Evolutionary conservation across 2,113 vertebrate species (phyloP).

Genomic region (Sturnira hondurensis): DNA sequence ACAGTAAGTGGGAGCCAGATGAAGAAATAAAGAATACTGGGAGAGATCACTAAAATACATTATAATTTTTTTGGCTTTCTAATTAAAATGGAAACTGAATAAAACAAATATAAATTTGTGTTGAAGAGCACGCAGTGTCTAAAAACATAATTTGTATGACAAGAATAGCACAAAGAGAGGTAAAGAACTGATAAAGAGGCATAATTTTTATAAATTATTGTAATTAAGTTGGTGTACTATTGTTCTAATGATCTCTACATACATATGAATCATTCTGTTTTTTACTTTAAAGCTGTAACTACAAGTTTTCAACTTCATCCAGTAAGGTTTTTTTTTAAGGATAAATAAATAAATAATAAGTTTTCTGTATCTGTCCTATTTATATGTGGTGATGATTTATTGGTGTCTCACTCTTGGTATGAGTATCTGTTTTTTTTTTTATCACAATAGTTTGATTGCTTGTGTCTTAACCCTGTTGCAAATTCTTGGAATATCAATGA

Average conservation of each 20-base stretch:
- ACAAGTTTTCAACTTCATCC: background rate
- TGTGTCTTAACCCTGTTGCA: background rate
- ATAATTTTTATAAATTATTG: background rate
- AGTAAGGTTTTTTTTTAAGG: no score
- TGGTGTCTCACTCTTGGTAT: background rate
- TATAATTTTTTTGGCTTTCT: background rate
- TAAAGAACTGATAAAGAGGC: background rate
- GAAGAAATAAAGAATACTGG: background rate
- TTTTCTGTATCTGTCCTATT: background rate
- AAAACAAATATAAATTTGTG: background rate
- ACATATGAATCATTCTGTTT: background rate
- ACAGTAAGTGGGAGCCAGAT: background rate
- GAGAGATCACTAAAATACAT: background rate
- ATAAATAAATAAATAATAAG: background rate
- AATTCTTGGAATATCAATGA: background rate
- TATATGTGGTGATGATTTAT: background rate
- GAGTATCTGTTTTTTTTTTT: background rate
- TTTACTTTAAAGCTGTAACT: background rate
- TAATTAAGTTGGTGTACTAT: background rate
- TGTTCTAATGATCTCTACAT: background rate
- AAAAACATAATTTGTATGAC: background rate
- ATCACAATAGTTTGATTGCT: background rate
- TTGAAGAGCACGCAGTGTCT: background rate
- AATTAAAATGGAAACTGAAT: background rate
- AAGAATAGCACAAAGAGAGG: background rate